phyloP scores from a whole-genome alignment of 2,888 invertebrate genomes.

The Drosophila pseudotakahashii region DNA sequence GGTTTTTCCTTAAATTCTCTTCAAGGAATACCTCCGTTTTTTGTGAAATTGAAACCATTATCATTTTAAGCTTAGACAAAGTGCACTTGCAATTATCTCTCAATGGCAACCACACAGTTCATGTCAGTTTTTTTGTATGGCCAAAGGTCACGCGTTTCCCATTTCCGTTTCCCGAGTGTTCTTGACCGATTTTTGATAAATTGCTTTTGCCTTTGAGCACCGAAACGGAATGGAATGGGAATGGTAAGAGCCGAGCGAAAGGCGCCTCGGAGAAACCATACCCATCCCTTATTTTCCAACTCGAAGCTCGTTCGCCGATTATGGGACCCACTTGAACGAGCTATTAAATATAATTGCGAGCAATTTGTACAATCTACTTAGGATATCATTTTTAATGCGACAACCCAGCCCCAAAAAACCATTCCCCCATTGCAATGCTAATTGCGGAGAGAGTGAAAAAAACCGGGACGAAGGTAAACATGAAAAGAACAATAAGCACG shows the following conservation, averaged over 20 bases:
- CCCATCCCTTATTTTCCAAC: slow-evolving; percentile 20
- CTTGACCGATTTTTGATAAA: slow-evolving; percentile 53
- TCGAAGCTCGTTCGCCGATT: slow-evolving; percentile 36
- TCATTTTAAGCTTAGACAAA: neutral
- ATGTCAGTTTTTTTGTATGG: slow-evolving; percentile 11
- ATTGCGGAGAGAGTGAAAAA: slow-evolving; percentile 42
- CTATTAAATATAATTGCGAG: slow-evolving; percentile 75
- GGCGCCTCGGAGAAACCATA: slow-evolving; percentile 23
- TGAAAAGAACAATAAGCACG: slow-evolving; percentile 39
- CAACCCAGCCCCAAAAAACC: slow-evolving; percentile 9
- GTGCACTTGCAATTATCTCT: slow-evolving; percentile 9
- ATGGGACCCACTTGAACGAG: slow-evolving; percentile 55
- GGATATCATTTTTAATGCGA: slow-evolving; percentile 74
- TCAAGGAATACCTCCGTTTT: neutral
- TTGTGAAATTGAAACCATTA: neutral
- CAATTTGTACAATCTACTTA: slow-evolving; percentile 77
- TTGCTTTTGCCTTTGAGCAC: slow-evolving; percentile 42
- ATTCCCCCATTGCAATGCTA: slow-evolving; percentile 52
- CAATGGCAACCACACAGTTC: neutral
- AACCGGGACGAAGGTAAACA: slow-evolving; percentile 24
- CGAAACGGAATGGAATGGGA: slow-evolving; percentile 1
- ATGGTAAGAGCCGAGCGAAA: neutral
- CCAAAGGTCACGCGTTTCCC: slow-evolving; percentile 19
- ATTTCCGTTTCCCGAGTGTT: slow-evolving; percentile 17
- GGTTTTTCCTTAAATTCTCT: no score